Percentiles rank a stretch among this genome's conserved stretches.
phyloP scores from a whole-genome alignment of 1,140 invertebrate genomes.

The Nymphalis io region DNA sequence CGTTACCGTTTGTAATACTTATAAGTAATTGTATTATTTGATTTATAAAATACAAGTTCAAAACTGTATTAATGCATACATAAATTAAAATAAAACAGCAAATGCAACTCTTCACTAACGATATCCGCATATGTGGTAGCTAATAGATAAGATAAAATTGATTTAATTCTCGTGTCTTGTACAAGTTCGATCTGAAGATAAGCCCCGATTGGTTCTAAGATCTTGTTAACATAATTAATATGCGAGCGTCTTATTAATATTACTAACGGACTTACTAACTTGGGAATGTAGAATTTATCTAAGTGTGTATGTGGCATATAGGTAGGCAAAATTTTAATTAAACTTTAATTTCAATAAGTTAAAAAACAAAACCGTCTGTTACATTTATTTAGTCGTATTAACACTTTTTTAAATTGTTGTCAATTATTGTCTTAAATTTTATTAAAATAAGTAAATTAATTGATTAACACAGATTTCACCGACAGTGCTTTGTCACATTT shows the following conservation, averaged over 20 bases:
- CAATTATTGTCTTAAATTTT: too few species aligned
- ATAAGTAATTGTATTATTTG: neutral
- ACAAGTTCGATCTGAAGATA: conserved; percentile 49
- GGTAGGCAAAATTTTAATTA: too few species aligned
- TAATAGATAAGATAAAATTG: conserved; percentile 50
- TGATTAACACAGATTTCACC: too few species aligned
- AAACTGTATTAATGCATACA: neutral
- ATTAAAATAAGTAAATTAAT: too few species aligned
- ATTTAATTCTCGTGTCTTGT: conserved; percentile 53
- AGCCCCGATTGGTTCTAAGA: conserved; percentile 28
- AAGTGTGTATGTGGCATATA: neutral
- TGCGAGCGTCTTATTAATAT: conserved; percentile 26
- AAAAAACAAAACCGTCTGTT: too few species aligned
- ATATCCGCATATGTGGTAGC: conserved; percentile 45
- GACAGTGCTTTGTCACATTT: too few species aligned
- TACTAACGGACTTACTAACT: conserved; percentile 2
- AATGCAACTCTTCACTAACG: conserved; percentile 14
- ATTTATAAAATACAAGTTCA: neutral
- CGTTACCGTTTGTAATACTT: neutral
- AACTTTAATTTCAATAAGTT: too few species aligned
- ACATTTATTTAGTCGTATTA: too few species aligned
- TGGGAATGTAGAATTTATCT: neutral
- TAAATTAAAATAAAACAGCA: conserved; percentile 13
- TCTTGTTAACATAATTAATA: conserved; percentile 51
- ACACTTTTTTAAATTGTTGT: too few species aligned